Evolutionary conservation across 2,113 vertebrate species (phyloP), one percentile per base, ranked within the genome.

Genomic region (Labeo catla): DNA sequence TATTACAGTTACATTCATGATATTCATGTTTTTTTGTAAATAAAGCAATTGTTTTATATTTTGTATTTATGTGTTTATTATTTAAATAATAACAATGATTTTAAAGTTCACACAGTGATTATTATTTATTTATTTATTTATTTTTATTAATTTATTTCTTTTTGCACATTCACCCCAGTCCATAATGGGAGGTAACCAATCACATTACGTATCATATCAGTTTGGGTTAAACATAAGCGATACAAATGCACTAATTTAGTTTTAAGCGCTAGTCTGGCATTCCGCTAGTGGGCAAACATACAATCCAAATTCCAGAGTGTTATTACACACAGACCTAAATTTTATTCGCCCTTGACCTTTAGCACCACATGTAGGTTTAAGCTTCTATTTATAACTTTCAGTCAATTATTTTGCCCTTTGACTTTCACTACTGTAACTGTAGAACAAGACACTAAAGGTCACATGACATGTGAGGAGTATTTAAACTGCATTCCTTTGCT

Each of bases 361-460:
- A 89, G 92, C 92, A 89, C 91, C 88, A 83, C 91, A 79, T 80
- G 89, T n/a, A 76, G 84, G 84, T 89, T 87, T 94, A 91, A 94
- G 93, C 93, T 92, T 89, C 94, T 97, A 96, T 97, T 95, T 95
- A 96, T 96, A 94, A 87, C 94, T 90, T 72, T 88, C 43, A 63
- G 89, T 86, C 89, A 91, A 86, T 94, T 94, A 92, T 93, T 91
- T 91, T 92, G 88, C 93, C 94, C 90, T 93, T 91, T 96, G 92
- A 95, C 94, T 94, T 95, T 90, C 88, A 93, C 89, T 92, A 92
- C 91, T 95, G 95, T 96, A 97, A 98, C 91, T 76, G 85, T 95
- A 97, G 94, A 91, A 91, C 91, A 85, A 68, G 84, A 84, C 84
- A 91, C 91, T 95, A 96, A 97, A 96, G 95, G 95, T 96, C 96